A percentile compares a stretch with the other conserved stretches of the same genome.
Evolutionary conservation across 2,797 vertebrate species (phyloP).

Genomic region (Gallinago solitaria): DNA sequence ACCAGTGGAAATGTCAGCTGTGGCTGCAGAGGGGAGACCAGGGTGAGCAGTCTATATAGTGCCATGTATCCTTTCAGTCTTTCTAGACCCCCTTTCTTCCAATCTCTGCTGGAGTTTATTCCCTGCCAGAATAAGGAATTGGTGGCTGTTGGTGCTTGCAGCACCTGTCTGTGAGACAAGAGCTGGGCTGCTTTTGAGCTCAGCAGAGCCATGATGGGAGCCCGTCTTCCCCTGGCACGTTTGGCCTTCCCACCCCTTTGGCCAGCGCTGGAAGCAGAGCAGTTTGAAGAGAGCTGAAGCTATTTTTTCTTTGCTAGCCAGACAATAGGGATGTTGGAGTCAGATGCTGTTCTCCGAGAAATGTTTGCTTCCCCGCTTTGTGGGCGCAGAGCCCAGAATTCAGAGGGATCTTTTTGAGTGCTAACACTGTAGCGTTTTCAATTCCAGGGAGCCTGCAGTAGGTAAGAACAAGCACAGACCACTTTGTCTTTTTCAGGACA

Average conservation of each 20-base stretch:
- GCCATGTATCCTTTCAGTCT: neutral
- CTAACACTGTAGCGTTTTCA: neutral
- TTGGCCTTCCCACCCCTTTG: neutral
- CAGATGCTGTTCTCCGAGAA: neutral
- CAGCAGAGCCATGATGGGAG: neutral
- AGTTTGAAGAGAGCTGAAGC: neutral
- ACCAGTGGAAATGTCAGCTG: neutral
- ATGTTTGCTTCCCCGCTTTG: neutral
- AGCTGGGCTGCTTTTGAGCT: neutral
- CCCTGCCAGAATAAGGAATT: neutral
- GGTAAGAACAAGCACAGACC: constrained; percentile 29
- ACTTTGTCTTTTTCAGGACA: constrained; percentile 44
- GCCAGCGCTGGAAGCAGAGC: fast-evolving
- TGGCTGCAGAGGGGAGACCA: neutral
- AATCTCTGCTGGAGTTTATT: neutral
- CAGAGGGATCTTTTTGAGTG: neutral
- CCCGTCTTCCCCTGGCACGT: neutral
- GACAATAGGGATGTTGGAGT: neutral
- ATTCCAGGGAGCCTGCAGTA: constrained; percentile 42
- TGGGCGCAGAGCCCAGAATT: constrained; percentile 39
- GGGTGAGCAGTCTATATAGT: neutral
- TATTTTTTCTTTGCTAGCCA: neutral
- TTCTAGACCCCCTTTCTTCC: neutral
- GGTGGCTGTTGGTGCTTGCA: neutral
- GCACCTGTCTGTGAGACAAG: neutral